Percentiles rank a stretch among this genome's conserved stretches.
Conservation (phyloP, 1,140 invertebrate species). For the Danaus melanippus region DNA sequence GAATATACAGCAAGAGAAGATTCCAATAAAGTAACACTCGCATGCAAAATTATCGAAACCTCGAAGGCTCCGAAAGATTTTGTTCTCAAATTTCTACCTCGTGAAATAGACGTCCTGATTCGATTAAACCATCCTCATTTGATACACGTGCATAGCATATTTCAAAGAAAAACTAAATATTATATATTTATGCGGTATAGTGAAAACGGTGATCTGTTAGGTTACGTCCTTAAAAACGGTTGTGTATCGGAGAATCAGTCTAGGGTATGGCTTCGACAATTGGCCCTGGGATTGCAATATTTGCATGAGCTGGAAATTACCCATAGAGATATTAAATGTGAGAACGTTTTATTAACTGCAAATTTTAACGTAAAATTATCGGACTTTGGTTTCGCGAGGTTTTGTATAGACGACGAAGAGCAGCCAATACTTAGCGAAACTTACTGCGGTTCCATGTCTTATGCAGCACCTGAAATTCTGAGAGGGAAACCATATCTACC, state of each 20-base stretch:
- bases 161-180: slow-evolving; percentile 76
- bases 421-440: slow-evolving; percentile 76
- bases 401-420: slow-evolving; percentile 67
- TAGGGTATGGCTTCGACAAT: slow-evolving; percentile 78
- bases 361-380: slow-evolving; percentile 82
- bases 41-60: slow-evolving; percentile 84
- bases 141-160: slow-evolving; percentile 80
- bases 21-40: slow-evolving; percentile 52
- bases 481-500: slow-evolving; percentile 76
- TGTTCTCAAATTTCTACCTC: slow-evolving; percentile 81
- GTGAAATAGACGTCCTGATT: slow-evolving; percentile 80
- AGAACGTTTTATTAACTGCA: slow-evolving; percentile 81
- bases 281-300: slow-evolving; percentile 78
- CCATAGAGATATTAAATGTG: slow-evolving; percentile 85
- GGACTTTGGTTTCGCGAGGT: slow-evolving; percentile 85
- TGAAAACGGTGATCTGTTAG: slow-evolving; percentile 79
- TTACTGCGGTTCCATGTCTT: slow-evolving; percentile 81
- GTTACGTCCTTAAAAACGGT: slow-evolving; percentile 77
- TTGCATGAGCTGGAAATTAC: slow-evolving; percentile 81
- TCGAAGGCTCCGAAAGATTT: slow-evolving; percentile 81
- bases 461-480: slow-evolving; percentile 81
- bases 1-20: slow-evolving; percentile 66
- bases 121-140: slow-evolving; percentile 82
- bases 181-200: slow-evolving; percentile 80
- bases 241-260: slow-evolving; percentile 76